phyloP scores from a whole-genome alignment of 1,140 invertebrate species.

The Drosophila kepulauana region DNA sequence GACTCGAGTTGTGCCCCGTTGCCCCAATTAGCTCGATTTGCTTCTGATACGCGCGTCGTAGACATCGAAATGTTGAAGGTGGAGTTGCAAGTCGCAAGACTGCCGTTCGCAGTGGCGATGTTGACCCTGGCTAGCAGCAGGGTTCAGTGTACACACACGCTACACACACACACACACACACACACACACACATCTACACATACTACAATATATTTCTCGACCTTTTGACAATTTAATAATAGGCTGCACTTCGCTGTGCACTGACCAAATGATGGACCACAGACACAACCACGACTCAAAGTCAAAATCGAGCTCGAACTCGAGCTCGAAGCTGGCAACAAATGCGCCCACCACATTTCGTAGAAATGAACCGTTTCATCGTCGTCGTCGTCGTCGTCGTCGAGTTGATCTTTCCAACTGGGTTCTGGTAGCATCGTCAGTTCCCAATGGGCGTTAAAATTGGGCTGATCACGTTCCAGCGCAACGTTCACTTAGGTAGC shows the following conservation, averaged over 20 bases:
- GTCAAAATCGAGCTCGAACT: too few species aligned
- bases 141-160: constrained; percentile 26
- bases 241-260: constrained; percentile 64
- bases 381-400: not conserved
- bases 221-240: constrained; percentile 85
- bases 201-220: constrained; percentile 72
- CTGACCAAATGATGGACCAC: constrained; percentile 75
- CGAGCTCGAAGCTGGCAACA: constrained; percentile 34
- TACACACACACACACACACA: constrained; percentile 7
- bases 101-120: constrained; percentile 4
- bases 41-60: constrained; percentile 82
- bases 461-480: constrained; percentile 84
- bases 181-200: not conserved
- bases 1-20: constrained; percentile 46
- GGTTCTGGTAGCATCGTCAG: constrained; percentile 49
- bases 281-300: constrained; percentile 1
- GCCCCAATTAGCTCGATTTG: constrained; percentile 84
- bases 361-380: constrained; percentile 58
- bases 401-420: not conserved
- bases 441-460: constrained; percentile 83
- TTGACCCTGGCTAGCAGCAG: constrained; percentile 41
- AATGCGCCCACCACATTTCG: constrained; percentile 79
- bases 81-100: constrained; percentile 25
- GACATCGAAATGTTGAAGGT: constrained; percentile 47
- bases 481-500: constrained; percentile 81